phyloP scores from a whole-genome alignment of 2,797 vertebrate species.

The Myotis planiceps region DNA sequence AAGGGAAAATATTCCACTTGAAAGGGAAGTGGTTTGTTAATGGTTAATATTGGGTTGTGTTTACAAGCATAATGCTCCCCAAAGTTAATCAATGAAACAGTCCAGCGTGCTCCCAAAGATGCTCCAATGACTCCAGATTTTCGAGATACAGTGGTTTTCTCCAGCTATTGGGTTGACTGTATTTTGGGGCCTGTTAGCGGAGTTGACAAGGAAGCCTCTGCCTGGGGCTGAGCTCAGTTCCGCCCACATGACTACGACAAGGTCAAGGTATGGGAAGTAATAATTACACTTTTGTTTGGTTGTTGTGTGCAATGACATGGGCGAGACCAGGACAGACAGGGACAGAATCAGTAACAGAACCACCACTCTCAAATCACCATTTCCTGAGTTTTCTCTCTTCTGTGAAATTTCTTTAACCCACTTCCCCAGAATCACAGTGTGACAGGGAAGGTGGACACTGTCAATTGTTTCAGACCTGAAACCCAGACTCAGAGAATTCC shows the following conservation, averaged over 20 bases:
- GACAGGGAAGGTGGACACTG: fast-evolving
- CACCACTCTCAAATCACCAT: not conserved
- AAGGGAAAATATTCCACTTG: not conserved
- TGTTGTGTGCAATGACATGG: not conserved
- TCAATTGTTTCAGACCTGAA: not conserved
- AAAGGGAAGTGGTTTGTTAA: not conserved
- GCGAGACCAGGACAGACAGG: not conserved
- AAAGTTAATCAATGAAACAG: not conserved
- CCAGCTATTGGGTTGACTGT: not conserved
- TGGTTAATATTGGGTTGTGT: not conserved
- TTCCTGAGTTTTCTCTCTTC: not conserved
- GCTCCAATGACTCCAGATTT: not conserved
- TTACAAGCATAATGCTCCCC: not conserved
- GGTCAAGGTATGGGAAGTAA: not conserved
- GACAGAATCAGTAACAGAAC: not conserved
- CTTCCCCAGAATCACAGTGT: not conserved
- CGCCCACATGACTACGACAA: not conserved
- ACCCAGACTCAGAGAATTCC: not conserved
- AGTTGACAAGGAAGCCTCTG: not conserved
- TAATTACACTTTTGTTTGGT: too few relatives aligned
- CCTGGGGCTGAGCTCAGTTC: not conserved
- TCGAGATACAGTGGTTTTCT: fast-evolving
- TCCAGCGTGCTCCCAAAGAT: not conserved
- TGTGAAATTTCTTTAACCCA: not conserved
- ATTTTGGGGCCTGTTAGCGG: not conserved